Evolutionary conservation across 2,797 vertebrate genomes (phyloP).

Genomic region (Tarsius wallacei): DNA sequence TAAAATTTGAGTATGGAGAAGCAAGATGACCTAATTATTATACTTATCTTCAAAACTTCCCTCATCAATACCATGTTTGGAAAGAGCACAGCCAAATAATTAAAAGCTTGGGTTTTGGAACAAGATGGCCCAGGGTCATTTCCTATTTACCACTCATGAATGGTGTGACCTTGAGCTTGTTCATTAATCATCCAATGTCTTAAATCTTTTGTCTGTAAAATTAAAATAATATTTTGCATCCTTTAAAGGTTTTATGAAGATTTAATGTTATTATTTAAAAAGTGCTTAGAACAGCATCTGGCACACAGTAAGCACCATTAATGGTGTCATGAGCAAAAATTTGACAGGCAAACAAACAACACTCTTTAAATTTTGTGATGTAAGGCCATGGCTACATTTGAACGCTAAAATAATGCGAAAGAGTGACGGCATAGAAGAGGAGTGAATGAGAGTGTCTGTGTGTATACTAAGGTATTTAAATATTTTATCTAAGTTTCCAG

Average conservation of each 20-base stretch:
- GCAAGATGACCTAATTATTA: not conserved
- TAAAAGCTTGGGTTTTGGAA: not conserved
- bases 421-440: not conserved
- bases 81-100: slow-evolving; percentile 9
- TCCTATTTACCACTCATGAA: not conserved
- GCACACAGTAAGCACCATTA: not conserved
- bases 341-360: not conserved
- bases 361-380: not conserved
- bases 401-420: slow-evolving; percentile 53
- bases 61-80: not conserved
- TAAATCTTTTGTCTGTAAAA: not conserved
- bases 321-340: slow-evolving; percentile 34
- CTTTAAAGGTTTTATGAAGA: slow-evolving; percentile 22
- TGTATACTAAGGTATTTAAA: not conserved
- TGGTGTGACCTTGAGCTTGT: not conserved
- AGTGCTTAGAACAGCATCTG: slow-evolving; percentile 23
- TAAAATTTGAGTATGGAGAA: not conserved
- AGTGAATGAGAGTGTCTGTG: not conserved
- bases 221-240: slow-evolving; percentile 4
- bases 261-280: slow-evolving; percentile 58
- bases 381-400: not conserved
- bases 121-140: not conserved
- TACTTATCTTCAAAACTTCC: slow-evolving; percentile 50
- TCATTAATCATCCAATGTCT: slow-evolving; percentile 28
- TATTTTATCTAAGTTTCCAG: slow-evolving; percentile 39